Base-by-base conservation (phyloP, 2,888 invertebrate genomes). In the Hydrotaea cyrtoneurina region DNA sequence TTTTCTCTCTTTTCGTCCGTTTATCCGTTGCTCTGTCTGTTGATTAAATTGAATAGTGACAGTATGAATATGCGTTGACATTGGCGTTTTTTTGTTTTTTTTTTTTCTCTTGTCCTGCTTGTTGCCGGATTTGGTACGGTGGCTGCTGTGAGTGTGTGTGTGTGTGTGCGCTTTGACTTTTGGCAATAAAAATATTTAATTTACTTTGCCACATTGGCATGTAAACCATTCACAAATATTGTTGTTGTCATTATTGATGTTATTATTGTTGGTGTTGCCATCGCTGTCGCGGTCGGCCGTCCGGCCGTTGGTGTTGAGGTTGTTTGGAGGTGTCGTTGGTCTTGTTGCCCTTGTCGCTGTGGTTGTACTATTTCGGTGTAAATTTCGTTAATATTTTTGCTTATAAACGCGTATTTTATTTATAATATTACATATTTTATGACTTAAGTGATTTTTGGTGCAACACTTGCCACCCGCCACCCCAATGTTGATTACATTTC, bases 141-240 rank as follows among this genome's bases (percentile, higher is more conserved):
- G 15, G 53, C 3, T 21, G 21, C 13, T 26, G 15, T 57, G 17
- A 19, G n/a, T 77, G n/a, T 78, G 15, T 71, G 10, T 78, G 26
- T 72, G n/a, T 13, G 59, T 71, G 31, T 82, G 15, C 46, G 50
- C 75, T 36, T 57, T 66, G 57, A 19, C 72, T 62, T 80, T 77
- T 82, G 81, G 77, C 77, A 82, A 85, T 85, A 85, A 85, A 84
- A 85, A 82, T 85, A 79, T 77, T 82, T 85, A 85, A 82, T 85
- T 85, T 82, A 79, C 79, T 85, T 69, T 82, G 76, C 85, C 81
- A 77, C 79, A 82, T 77, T 85, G 85, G 66, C 81, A 82, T 84
- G 84, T 84, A 75, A 83, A 80, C 78, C 73, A 78, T 55, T 75
- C 80, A 80, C 50, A 73, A 69, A 69, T 69, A 69, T 69, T 46